Evolutionary conservation across 2,888 invertebrate species (phyloP), one percentile per base, ranked within the genome.

Genomic region (Tridacna crocea): DNA sequence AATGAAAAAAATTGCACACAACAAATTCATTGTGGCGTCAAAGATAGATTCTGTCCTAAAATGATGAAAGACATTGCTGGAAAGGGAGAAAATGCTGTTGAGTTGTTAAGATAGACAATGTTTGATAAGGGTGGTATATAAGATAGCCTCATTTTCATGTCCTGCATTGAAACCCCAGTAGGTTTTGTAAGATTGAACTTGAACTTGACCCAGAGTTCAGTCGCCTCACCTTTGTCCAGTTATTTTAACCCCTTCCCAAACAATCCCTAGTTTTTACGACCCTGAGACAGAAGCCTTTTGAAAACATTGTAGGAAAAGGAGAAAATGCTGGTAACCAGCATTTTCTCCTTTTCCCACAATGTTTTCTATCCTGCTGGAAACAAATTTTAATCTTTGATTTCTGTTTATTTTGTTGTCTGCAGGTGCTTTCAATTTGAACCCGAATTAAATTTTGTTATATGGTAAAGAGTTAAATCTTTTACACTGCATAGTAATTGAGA

Each of bases 281-380:
- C 36, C 3, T 1, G 6, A 19, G 13, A 22, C 1, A 24, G 24
- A 13, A 13, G 22, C 1, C 10, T 19, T 61, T 61, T n/a, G 61
- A 24, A 61, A 61, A 61, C 61, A 61, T 61, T 61, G 4, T n/a
- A 3, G 55, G n/a, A 55, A 55, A 55, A 19, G 55, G n/a, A 55
- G 55, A 55, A 55, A 55, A 19, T 55, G 55, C 55, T 55, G 17
- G 55, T 55, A 55, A 55, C 55, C 17, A 61, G 19, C 24, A 22
- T 24, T 19, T 61, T 61, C 61, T 61, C 24, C 61, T n/a, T 61
- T 61, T 61, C 22, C 61, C 61, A 22, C 61, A 55, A 55, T 10
- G 61, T 61, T 61, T 61, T 61, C 61, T 61, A 61, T 10, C 24
- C 1, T 24, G 13, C 6, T 1, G 13, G 22, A 61, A 19, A 4